Conservation (phyloP, 2,888 invertebrate species). For the Schizaphis graminum region DNA sequence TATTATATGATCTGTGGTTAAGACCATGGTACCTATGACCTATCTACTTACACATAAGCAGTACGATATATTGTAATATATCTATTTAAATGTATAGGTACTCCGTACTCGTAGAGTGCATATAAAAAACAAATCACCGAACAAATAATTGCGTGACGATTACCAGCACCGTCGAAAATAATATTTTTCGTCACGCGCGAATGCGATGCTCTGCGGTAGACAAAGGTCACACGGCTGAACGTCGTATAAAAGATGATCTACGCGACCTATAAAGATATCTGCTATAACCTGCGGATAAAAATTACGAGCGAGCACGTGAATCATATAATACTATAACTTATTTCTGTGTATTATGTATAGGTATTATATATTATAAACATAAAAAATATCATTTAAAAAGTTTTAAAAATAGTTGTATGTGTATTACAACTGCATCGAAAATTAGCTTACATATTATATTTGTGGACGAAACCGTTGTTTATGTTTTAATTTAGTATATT, state of each 20-base stretch:
- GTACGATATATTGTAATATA: neutral
- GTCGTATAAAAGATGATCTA: neutral
- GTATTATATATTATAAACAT: neutral
- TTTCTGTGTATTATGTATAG: neutral
- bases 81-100: neutral
- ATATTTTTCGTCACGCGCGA: neutral
- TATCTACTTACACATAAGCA: neutral
- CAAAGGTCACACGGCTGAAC: neutral
- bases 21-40: neutral
- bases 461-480: neutral
- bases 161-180: neutral
- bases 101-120: neutral
- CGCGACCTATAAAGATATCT: neutral
- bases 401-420: neutral
- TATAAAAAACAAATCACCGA: neutral
- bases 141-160: conserved; percentile 5
- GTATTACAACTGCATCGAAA: neutral
- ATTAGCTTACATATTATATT: neutral
- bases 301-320: neutral
- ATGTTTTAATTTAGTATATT: neutral
- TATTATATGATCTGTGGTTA: neutral
- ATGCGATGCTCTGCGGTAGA: neutral
- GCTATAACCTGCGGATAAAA: neutral
- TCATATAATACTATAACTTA: neutral
- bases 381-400: neutral